These are phyloP conservation scores for Dermochelys coriacea DNA, from an alignment of 2,797 vertebrate species.

Conservation along the genomic window DNA sequence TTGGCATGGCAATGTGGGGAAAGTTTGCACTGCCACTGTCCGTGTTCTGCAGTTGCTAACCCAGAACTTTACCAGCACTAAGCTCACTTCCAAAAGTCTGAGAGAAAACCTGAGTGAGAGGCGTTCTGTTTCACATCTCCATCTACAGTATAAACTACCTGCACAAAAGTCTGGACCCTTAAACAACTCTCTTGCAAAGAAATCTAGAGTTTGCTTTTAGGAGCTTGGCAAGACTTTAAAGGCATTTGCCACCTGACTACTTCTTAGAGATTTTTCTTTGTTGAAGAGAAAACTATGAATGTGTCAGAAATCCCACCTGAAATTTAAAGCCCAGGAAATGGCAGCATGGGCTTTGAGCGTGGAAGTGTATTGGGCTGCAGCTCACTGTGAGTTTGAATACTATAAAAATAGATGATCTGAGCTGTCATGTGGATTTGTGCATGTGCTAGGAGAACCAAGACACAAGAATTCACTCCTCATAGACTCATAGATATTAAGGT, in stretches of 20 bases:
- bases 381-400: background rate
- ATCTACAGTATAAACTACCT: background rate
- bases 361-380: background rate
- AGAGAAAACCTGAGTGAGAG: background rate
- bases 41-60: background rate
- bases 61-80: background rate
- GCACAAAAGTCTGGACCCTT: background rate
- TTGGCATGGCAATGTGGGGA: background rate
- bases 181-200: background rate
- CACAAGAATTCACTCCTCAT: background rate
- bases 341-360: background rate
- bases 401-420: background rate
- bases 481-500: no score
- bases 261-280: background rate
- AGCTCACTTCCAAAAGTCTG: background rate
- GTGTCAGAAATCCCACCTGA: background rate
- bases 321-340: background rate
- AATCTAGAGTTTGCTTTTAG: background rate
- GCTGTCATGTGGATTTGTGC: background rate
- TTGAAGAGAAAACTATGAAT: background rate
- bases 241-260: background rate
- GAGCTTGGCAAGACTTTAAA: background rate
- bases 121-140: background rate
- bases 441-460: background rate
- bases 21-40: background rate